phyloP scores from a whole-genome alignment of 2,113 vertebrate species.

The Aegithalos caudatus region DNA sequence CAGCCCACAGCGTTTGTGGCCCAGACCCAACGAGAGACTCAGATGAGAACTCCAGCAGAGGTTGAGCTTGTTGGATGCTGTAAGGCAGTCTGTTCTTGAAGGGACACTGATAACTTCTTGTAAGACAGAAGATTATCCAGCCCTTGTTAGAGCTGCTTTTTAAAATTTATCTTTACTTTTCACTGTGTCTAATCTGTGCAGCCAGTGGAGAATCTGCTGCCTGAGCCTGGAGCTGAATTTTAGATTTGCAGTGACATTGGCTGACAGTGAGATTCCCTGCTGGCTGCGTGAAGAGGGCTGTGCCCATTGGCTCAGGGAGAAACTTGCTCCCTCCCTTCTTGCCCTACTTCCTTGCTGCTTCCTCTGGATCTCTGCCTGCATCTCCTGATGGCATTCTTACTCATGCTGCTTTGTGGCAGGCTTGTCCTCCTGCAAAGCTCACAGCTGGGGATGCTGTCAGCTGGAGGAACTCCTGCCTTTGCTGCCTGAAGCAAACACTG shows the following conservation, averaged over 20 bases:
- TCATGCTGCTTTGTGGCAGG: not conserved
- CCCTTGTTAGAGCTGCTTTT: not conserved
- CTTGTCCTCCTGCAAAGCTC: not conserved
- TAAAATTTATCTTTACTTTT: not conserved
- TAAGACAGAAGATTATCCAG: not conserved
- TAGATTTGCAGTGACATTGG: not conserved
- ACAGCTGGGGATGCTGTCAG: not conserved
- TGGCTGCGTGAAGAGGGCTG: not conserved
- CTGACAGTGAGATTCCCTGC: not conserved
- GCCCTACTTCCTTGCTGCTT: not conserved
- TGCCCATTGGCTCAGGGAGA: not conserved
- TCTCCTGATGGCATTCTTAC: not conserved
- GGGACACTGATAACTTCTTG: not conserved
- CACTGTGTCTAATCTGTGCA: not conserved
- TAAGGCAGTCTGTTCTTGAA: not conserved
- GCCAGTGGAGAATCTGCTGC: not conserved
- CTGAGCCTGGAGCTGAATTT: not conserved
- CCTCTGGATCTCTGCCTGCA: not conserved
- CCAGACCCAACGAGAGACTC: fast-evolving
- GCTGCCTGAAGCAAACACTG: not conserved
- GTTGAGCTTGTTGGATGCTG: not conserved
- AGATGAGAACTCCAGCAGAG: fast-evolving
- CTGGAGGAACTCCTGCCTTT: not conserved
- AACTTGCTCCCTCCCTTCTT: not conserved
- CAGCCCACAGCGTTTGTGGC: fast-evolving